Base-by-base conservation (phyloP, 2,888 invertebrate genomes). In the Pogonocherus hispidulus region DNA sequence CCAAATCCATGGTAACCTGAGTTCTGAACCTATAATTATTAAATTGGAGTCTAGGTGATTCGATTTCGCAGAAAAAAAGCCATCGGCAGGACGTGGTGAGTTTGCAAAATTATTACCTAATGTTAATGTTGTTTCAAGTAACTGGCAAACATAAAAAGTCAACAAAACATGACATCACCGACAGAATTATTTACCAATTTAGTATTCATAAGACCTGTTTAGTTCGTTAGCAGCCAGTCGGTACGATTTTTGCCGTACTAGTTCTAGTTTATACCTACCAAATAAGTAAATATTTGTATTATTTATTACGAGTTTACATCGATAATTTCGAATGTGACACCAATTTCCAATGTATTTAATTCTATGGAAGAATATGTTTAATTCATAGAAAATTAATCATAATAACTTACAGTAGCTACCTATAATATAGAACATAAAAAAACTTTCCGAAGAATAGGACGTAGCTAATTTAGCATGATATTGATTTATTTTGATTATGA, bases 151-250 rank as follows among this genome's bases (percentile, higher is more conserved):
- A 57, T 46, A 52, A 56, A 52, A 56, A 69, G 66, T 69, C 27
- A 66, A 71, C 67, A 52, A 49, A 27, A 70, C 37, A 62, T 72
- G 72, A 72, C 70, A 70, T 72, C 70, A 72, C 55, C 71, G 66
- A 56, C 69, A 66, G 55, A 55, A 67, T 57, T 71, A 67, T 70
- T 72, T 67, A 63, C 72, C 63, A 70, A 72, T 71, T 71, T 74
- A 63, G 63, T 67, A 68, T 70, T 68, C 71, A 68, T 54, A 60
- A 67, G 63, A 71, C 71, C 68, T 68, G 68, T 71, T 71, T 55
- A 56, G 64, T 60, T 57, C 22, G 27, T 59, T 46, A 27, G 9
- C 27, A 35, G 47, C 14, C 20, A 18, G 59, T 32, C 18, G 47
- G 20, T 47, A 59, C 19, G 27, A 47, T 47, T 47, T 59, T 59